Base-by-base conservation (phyloP, 2,888 invertebrate genomes). In the Phasia obesa region DNA sequence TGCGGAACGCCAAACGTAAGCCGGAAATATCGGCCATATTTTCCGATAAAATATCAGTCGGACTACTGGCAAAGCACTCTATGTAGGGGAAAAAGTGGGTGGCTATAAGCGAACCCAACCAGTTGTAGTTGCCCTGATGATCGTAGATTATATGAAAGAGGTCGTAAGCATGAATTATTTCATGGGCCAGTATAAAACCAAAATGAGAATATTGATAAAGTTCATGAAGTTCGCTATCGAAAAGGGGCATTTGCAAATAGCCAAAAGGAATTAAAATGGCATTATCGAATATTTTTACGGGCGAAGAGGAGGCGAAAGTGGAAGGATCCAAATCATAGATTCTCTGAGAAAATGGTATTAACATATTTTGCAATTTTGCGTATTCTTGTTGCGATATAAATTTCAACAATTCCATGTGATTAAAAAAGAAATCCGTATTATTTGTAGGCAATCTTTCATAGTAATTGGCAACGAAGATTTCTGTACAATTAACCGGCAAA, bases 91-190 rank as follows among this genome's bases (percentile, higher is more conserved):
- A 65, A 42, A 85, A 89, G 70, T 88, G 88, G 5, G 87, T 84
- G n/a, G 86, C 62, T 15, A 89, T 60, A 9, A 78, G 81, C 9
- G 86, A 23, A 0, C 89, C 88, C 11, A 88, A 78, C 35, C 69
- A 73, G 55, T 88, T 88, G 25, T 86, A 88, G 75, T 87, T 87
- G 38, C 87, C 85, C 0, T 83, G 51, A 6, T 86, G 85, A 84
- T 89, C 88, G 84, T 88, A 88, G 15, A 87, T 85, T 55, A 89
- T 87, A 81, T 88, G 88, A 62, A 87, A 87, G 0, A 88, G 77
- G 84, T 89, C 88, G 42, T 86, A 89, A 53, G 88, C 89, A 64
- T 89, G 89, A 15, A 88, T 86, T 44, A 88, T 84, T 84, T 89
- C 89, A 27, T 88, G 89, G 9, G 89, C 87, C 35, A 89, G 44